Evolutionary conservation across 2,888 invertebrate genomes (phyloP), one percentile per base, ranked within the genome.

Genomic region (Eumerus sabulonum): DNA sequence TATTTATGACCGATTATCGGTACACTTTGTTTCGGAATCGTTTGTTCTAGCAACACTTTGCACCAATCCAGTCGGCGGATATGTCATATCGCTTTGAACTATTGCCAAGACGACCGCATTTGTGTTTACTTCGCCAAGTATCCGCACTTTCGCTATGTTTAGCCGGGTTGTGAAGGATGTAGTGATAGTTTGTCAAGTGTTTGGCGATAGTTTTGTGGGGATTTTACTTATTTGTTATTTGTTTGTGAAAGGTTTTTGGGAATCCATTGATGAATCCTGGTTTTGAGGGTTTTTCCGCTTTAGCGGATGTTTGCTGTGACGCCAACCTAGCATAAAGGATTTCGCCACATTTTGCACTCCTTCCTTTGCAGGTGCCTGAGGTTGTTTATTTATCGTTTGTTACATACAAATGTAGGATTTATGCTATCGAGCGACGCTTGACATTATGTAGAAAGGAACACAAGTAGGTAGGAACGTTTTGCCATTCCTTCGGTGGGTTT

Each of bases 1-100:
- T 77, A 77, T 77, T 77, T 77, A 77, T 77, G 73, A 73, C 77
- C 77, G 77, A 77, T 73, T 73, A 73, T 63, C 73, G 67, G 63
- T 62, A 66, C 60, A 72, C 62, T 76, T 72, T 72, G 72, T 67
- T 72, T 77, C 77, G 77, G 77, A 62, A 57, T 53, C 56, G 72
- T 77, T 77, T 77, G 77, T 67, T 57, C 60, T 48, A n/a, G 64
- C 54, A 72, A 67, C 72, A 72, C 76, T 74, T 68, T 74, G 68
- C 62, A 63, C 45, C 40, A 76, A 66, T 59, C 71, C 72, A 72
- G 57, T 77, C 42, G 76, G 71, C 36, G 72, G 71, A 51, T 66
- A 77, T 66, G 27, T 27, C 27, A 2, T 27, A 4, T 27, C 27
- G 27, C 27, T 27, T 27, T 27, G 27, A 27, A 27, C 27, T 27